Conservation (phyloP, 2,888 invertebrate species). For the Dasypolia templi region DNA sequence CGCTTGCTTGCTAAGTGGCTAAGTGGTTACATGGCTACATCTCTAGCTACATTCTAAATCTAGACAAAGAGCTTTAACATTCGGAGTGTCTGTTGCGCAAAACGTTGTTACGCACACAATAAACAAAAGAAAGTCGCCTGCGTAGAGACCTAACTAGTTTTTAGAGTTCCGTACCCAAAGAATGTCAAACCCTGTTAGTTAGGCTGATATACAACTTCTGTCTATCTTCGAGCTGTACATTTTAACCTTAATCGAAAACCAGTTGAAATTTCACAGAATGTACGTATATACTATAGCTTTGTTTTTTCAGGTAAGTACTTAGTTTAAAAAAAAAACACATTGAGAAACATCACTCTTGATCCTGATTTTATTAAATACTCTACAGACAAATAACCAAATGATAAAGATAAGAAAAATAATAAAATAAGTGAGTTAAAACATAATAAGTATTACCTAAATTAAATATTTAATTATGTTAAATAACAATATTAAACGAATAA, state of each 20-base stretch:
- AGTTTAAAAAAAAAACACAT: too few relatives aligned
- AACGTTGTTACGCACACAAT: constrained; percentile 8
- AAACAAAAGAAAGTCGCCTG: constrained; percentile 5
- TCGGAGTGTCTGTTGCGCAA: background rate
- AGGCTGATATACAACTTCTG: background rate
- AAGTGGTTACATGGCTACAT: constrained; percentile 2
- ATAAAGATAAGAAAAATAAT: too few relatives aligned
- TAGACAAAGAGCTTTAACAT: constrained; percentile 7
- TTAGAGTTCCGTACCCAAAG: background rate
- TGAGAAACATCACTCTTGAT: too few relatives aligned
- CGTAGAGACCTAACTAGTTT: constrained; percentile 20
- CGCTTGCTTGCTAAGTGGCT: constrained; percentile 27
- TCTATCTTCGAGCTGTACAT: background rate
- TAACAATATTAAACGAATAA: too few relatives aligned
- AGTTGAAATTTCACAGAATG: background rate
- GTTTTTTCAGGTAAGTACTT: too few relatives aligned
- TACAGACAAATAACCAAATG: too few relatives aligned
- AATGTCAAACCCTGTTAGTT: background rate
- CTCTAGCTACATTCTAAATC: background rate
- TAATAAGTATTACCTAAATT: too few relatives aligned
- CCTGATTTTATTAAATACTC: too few relatives aligned
- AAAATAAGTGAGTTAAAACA: too few relatives aligned
- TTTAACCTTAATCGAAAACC: background rate
- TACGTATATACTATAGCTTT: too few relatives aligned
- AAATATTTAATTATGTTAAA: too few relatives aligned